phyloP scores from a whole-genome alignment of 1,140 invertebrate genomes.

The Leptinotarsa lineolata region DNA sequence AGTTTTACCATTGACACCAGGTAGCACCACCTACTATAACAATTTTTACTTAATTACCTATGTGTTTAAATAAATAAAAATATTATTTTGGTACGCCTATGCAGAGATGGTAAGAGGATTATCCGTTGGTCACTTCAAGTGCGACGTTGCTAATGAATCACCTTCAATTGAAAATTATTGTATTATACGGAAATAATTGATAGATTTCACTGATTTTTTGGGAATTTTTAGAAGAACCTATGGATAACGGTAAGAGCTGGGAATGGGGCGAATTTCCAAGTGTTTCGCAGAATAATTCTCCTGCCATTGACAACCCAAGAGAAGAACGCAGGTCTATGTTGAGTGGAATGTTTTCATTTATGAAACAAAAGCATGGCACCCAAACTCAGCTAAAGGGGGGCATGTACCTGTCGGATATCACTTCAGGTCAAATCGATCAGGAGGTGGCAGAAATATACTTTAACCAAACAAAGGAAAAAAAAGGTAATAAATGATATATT shows the following conservation, averaged over 20 bases:
- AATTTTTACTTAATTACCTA: too few relatives aligned
- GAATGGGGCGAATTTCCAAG: slow-evolving; percentile 94
- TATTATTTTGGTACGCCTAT: too few relatives aligned
- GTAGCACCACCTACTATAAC: too few relatives aligned
- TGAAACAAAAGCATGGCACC: slow-evolving; percentile 79
- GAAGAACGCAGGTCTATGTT: slow-evolving; percentile 75
- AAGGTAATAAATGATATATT: slow-evolving; percentile 27
- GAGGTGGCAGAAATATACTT: slow-evolving; percentile 91
- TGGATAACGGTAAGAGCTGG: slow-evolving; percentile 74
- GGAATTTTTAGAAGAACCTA: slow-evolving; percentile 53
- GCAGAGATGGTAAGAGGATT: too few relatives aligned
- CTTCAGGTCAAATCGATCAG: slow-evolving; percentile 85
- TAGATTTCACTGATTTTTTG: too few relatives aligned
- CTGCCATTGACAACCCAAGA: slow-evolving; percentile 46
- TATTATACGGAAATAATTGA: too few relatives aligned
- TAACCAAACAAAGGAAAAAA: slow-evolving; percentile 60
- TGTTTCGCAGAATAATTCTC: slow-evolving; percentile 48
- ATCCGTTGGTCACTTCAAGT: too few relatives aligned
- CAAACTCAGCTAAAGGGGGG: slow-evolving; percentile 67
- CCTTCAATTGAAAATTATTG: too few relatives aligned
- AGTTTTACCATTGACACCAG: too few relatives aligned
- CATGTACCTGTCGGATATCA: slow-evolving; percentile 92
- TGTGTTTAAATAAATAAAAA: too few relatives aligned
- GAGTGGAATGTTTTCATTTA: slow-evolving; percentile 90
- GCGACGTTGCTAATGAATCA: too few relatives aligned